Evolutionary conservation across 23 tunicate genomes (phyloP), one percentile per base, ranked within the genome.

Genomic region (Halocynthia aurantium): DNA sequence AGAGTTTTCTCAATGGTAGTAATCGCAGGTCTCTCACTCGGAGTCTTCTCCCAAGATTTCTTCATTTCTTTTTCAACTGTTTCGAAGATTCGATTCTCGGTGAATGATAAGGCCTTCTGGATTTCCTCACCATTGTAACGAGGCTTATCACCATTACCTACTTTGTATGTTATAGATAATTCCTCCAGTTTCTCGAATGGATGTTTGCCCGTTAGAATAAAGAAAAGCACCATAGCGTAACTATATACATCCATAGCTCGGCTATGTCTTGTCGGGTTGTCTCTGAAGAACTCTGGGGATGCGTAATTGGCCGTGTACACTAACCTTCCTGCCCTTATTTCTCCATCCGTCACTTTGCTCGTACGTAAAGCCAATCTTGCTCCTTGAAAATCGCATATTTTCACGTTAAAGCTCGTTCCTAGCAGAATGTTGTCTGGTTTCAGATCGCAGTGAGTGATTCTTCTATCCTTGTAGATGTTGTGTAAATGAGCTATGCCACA

Each of bases 251-350:
- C n/a, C 70, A 65, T 65, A 40, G 70, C 70, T 10, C 19, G 15
- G 31, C 49, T 65, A 8, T 49, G 70, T 20, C 31, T 10, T 6
- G 5, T 5, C 9, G 70, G 31, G 9, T 65, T 65, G 5, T 15
- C 70, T 20, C 6, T 65, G 49, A 15, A 8, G 31, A 65, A 11
- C 31, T 65, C 70, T 8, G n/a, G 70, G 19, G 19, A 9, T 0
- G 70, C 70, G 19, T 65, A 65, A 65, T 65, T 65, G 10, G 31
- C 70, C 10, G n/a, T 65, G 19, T 65, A 49, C 70, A 65, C 70
- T 5, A 20, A 40, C 10, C 2, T 65, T 0, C 0, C 19, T 65
- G 10, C 49, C 6, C 31, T 58, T 58, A 1, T 15, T n/a, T 58
- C 15, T n/a, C 15, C 63, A n/a, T 40, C 22, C 31, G 70, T 5